phyloP scores from a whole-genome alignment of 2,888 invertebrate genomes.

The Rhopalosiphum nymphaeae region DNA sequence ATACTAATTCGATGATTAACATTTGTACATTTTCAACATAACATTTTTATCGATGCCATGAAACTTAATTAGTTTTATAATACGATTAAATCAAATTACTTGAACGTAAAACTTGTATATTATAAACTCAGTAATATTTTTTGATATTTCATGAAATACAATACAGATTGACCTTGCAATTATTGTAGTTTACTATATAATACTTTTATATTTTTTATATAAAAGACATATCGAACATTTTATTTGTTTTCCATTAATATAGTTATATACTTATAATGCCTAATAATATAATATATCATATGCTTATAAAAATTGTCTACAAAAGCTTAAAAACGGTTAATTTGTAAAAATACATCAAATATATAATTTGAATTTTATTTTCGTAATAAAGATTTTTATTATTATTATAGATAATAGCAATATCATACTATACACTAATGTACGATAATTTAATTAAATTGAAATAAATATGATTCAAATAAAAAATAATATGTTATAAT shows the following conservation, averaged over 20 bases:
- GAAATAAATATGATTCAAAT: neutral
- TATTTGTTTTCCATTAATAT: neutral
- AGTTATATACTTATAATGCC: no score
- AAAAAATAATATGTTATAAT: neutral
- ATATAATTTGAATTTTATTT: neutral
- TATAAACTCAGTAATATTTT: neutral
- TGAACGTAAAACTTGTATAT: neutral
- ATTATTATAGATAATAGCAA: neutral
- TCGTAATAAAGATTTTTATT: neutral
- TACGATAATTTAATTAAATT: neutral
- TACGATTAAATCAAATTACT: conserved; percentile 33
- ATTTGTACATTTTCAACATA: neutral
- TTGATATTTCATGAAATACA: neutral
- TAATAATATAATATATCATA: no score
- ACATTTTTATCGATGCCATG: neutral
- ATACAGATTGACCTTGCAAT: neutral
- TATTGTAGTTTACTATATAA: neutral
- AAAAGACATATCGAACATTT: neutral
- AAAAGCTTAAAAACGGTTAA: neutral
- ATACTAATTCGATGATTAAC: neutral
- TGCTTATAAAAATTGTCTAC: neutral
- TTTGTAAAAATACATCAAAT: neutral
- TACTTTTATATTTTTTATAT: neutral
- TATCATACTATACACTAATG: neutral
- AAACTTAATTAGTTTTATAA: conserved; percentile 13